Conservation (phyloP, 2,888 invertebrate genomes). For the Catocala fraxini region DNA sequence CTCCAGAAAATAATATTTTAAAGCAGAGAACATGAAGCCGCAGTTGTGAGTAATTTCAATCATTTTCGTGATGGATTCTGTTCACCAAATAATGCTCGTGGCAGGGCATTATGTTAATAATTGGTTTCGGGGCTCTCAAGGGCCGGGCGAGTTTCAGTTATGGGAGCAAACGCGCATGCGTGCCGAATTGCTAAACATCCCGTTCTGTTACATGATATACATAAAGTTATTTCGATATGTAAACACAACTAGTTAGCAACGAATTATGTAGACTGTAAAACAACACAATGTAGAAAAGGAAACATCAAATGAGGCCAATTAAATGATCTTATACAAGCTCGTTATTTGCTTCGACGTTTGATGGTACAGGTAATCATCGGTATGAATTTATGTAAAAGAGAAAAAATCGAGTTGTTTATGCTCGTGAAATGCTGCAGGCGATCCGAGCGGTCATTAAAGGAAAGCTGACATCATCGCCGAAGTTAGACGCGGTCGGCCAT, state of each 20-base stretch:
- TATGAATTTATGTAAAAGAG: slow-evolving; percentile 58
- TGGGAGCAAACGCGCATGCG: slow-evolving; percentile 67
- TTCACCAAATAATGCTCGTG: slow-evolving; percentile 74
- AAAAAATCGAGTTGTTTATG: slow-evolving; percentile 62
- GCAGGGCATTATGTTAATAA: slow-evolving; percentile 74
- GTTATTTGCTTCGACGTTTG: slow-evolving; percentile 43
- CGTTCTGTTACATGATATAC: slow-evolving; percentile 65
- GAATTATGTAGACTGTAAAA: slow-evolving; percentile 49
- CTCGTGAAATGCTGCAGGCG: slow-evolving; percentile 74
- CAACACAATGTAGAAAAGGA: slow-evolving; percentile 45
- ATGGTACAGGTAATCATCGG: slow-evolving; percentile 52
- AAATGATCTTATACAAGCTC: slow-evolving; percentile 47
- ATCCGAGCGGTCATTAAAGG: slow-evolving; percentile 71
- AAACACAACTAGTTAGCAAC: slow-evolving; percentile 55
- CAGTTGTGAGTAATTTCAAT: slow-evolving; percentile 70
- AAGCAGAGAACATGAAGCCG: slow-evolving; percentile 49
- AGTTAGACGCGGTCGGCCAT: slow-evolving; percentile 68
- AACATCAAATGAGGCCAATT: slow-evolving; percentile 50
- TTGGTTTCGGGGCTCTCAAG: slow-evolving; percentile 67
- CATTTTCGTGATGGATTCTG: slow-evolving; percentile 74
- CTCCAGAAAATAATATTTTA: slow-evolving; percentile 49
- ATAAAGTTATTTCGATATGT: slow-evolving; percentile 69
- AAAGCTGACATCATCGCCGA: slow-evolving; percentile 85
- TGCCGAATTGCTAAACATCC: slow-evolving; percentile 76
- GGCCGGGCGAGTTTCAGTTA: slow-evolving; percentile 57